phyloP scores from a whole-genome alignment of 1,140 invertebrate species.

The Hycleus cichorii region DNA sequence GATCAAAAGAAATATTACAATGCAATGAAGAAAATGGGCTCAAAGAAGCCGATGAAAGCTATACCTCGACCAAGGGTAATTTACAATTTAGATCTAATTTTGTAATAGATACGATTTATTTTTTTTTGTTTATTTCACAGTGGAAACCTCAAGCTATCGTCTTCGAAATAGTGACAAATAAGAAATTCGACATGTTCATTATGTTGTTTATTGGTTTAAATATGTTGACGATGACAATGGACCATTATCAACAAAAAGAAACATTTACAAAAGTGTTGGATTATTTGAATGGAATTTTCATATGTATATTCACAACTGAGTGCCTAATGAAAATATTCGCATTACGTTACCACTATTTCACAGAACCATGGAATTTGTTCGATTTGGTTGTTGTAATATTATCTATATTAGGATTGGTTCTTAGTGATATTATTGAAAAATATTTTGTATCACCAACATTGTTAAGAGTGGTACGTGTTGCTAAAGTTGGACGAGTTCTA shows the following conservation, averaged over 20 bases:
- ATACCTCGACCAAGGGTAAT: constrained; percentile 91
- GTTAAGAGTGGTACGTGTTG: constrained; percentile 93
- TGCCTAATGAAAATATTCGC: constrained; percentile 97
- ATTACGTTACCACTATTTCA: constrained; percentile 95
- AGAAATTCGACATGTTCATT: constrained; percentile 99
- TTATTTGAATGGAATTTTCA: constrained; percentile 94
- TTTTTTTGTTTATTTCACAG: constrained; percentile 49
- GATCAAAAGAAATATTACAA: constrained; percentile 99
- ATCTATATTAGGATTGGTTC: constrained; percentile 92
- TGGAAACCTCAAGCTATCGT: constrained; percentile 92
- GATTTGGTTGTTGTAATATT: constrained; percentile 98
- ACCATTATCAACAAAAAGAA: constrained; percentile 85
- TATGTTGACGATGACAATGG: constrained; percentile 98
- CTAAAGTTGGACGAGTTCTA: constrained; percentile 93
- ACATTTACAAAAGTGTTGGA: constrained; percentile 78
- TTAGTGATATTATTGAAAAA: constrained; percentile 93
- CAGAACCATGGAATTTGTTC: constrained; percentile 98
- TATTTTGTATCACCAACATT: constrained; percentile 97
- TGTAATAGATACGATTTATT: too few species aligned
- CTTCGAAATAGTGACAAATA: constrained; percentile 95
- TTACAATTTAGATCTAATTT: too few species aligned
- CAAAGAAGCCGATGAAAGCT: constrained; percentile 95
- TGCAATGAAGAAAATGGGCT: constrained; percentile 99
- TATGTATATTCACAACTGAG: constrained; percentile 96
- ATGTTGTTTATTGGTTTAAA: constrained; percentile 98